These are phyloP conservation scores for Lycaon pictus DNA, from an alignment of 2,113 vertebrate species.

Conservation along the genomic window DNA sequence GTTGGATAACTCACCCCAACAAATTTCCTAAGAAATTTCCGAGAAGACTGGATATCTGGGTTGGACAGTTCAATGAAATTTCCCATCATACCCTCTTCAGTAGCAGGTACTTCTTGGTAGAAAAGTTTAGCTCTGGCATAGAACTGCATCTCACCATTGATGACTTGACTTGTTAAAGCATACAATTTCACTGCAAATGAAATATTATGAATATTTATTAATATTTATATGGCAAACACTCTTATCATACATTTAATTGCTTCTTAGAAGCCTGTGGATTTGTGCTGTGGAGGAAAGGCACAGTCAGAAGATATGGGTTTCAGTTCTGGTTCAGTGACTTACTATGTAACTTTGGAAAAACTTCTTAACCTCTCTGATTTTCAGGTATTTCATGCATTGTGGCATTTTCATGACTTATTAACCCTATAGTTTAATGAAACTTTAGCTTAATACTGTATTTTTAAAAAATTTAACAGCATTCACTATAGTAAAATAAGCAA, in stretches of 20 bases:
- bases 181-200: constrained; percentile 95
- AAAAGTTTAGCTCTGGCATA: constrained; percentile 96
- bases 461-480: not conserved
- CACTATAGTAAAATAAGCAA: not conserved
- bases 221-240: not conserved
- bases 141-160: constrained; percentile 97
- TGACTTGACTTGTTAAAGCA: constrained; percentile 96
- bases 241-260: not conserved
- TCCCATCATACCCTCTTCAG: constrained; percentile 98
- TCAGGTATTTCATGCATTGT: not conserved
- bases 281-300: not conserved
- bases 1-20: constrained; percentile 91
- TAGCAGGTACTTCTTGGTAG: constrained; percentile 95
- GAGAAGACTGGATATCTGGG: constrained; percentile 93
- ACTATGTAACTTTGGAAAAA: not conserved
- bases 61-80: constrained; percentile 94
- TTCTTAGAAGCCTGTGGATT: not conserved
- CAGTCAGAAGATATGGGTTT: not conserved
- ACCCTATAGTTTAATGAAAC: not conserved
- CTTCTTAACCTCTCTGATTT: not conserved
- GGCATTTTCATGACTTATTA: constrained; percentile 30
- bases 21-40: constrained; percentile 94
- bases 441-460: not conserved
- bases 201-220: constrained; percentile 64
- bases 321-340: not conserved